Evolutionary conservation across 30 jellyfish, hydroid and myxozoan species (phyloP).

Genomic region (Chrysaora quinquecirrha): DNA sequence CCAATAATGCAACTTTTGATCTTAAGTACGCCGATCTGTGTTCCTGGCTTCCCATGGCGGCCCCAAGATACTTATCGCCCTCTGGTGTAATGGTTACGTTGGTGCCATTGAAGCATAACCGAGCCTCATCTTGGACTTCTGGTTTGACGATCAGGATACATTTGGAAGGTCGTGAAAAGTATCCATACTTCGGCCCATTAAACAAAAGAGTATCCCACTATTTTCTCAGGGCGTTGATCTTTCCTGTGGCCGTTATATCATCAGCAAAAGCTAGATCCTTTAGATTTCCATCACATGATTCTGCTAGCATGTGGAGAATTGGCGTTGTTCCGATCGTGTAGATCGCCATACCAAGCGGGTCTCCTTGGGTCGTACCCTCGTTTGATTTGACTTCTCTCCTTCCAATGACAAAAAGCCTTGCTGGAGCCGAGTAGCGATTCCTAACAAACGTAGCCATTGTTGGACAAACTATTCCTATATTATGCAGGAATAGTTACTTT

Average conservation of each 20-base stretch:
- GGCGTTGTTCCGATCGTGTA: constrained; percentile 1
- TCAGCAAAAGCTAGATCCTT: neutral
- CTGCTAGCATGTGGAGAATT: neutral
- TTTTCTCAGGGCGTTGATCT: neutral
- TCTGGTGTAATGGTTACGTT: neutral
- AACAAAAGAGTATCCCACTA: neutral
- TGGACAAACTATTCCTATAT: neutral
- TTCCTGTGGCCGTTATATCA: neutral
- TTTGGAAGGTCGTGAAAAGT: neutral
- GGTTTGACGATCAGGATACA: constrained; percentile 1
- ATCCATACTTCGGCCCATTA: neutral
- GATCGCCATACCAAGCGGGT: constrained; percentile 3
- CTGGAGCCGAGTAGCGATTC: constrained; percentile 1
- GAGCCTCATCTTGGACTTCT: neutral
- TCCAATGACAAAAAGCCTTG: neutral
- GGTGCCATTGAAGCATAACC: neutral
- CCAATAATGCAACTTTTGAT: neutral
- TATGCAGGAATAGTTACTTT: neutral
- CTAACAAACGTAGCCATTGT: neutral
- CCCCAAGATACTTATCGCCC: neutral
- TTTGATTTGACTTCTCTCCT: neutral
- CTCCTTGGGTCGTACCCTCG: constrained; percentile 1
- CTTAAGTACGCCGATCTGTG: neutral
- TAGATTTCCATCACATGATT: neutral
- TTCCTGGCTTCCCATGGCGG: neutral